Base-by-base conservation (phyloP, 2,888 invertebrate species). In the Leucophenga maculata region DNA sequence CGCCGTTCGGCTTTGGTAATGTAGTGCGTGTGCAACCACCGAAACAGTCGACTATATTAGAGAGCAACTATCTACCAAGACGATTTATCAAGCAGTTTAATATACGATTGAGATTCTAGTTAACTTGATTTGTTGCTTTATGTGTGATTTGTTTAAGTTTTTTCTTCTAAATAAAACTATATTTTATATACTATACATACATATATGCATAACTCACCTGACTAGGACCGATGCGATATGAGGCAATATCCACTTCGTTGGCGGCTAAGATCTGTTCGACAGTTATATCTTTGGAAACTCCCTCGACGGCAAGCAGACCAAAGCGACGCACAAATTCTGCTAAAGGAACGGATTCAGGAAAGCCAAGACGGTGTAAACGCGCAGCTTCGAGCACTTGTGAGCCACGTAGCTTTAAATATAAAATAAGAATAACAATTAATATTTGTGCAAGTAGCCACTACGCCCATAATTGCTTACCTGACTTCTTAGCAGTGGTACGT, bases 361-460 rank as follows among this genome's bases (percentile, higher is more conserved):
- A 98, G 26, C 98, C 98, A 88, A 97, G 95, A 84, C 97, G 96
- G 90, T 96, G 94, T 71, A 98, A 90, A 22, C 98, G 91, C 1
- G 97, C 93, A 0, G 96, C 94, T 79, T 97, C 96, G 75, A 98
- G 90, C 67, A 97, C 92, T 90, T 97, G 97, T 78, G 94, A 93
- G 31, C 97, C 97, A 77, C 97, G 93, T 83, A 98, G 91, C 95
- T 96, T 86, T 3, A 86, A 85, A 77, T 1, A 68, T 78, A 82
- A 76, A 0, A 39, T 13, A 39, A 26, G 6, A 20, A 54, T 87
- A 9, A 50, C 6, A 46, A 13, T 50, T 6, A 31, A 22, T 14
- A 2, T 8, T 22, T 20, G n/a, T n/a, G 8, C 22, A 46, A 8
- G 14, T 16, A 65, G n/a, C 6, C 8, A 44, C 64, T 20, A 31